A percentile compares a stretch with the other conserved stretches of the same genome.
Conservation (phyloP, 1,140 invertebrate species). For the Zaprionus kolodkinae region DNA sequence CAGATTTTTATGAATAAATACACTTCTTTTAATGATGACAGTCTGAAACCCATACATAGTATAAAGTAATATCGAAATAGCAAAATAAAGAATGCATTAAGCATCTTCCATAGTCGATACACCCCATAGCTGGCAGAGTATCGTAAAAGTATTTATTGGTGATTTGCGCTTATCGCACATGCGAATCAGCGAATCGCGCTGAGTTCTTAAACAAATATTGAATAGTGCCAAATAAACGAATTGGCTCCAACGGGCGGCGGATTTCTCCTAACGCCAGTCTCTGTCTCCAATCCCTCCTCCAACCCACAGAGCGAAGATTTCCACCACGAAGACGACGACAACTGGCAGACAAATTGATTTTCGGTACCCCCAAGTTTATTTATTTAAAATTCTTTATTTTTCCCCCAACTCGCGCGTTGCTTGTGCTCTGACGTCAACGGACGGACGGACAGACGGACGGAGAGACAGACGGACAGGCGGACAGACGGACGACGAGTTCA, state of each 20-base stretch:
- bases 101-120: not conserved
- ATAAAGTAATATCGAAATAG: too few species aligned
- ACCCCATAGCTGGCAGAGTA: not conserved
- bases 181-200: conserved; percentile 24
- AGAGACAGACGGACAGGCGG: not conserved
- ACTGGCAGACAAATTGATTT: conserved; percentile 50
- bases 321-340: conserved; percentile 27
- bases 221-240: conserved; percentile 39
- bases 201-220: conserved; percentile 41
- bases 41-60: too few species aligned
- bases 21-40: too few species aligned
- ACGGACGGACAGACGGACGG: not conserved
- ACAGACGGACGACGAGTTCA: conserved; percentile 12
- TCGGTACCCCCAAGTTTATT: conserved; percentile 37
- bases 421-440: conserved; percentile 41
- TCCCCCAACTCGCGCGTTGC: conserved; percentile 21
- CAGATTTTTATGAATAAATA: too few species aligned
- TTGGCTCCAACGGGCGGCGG: conserved; percentile 12
- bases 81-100: too few species aligned
- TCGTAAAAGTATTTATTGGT: conserved; percentile 31
- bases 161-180: conserved; percentile 41
- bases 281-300: not conserved
- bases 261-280: not conserved
- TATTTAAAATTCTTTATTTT: conserved; percentile 51
- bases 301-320: not conserved